These are phyloP conservation scores for Germaria angustata DNA, from an alignment of 2,888 invertebrate species.

Conservation along the genomic window DNA sequence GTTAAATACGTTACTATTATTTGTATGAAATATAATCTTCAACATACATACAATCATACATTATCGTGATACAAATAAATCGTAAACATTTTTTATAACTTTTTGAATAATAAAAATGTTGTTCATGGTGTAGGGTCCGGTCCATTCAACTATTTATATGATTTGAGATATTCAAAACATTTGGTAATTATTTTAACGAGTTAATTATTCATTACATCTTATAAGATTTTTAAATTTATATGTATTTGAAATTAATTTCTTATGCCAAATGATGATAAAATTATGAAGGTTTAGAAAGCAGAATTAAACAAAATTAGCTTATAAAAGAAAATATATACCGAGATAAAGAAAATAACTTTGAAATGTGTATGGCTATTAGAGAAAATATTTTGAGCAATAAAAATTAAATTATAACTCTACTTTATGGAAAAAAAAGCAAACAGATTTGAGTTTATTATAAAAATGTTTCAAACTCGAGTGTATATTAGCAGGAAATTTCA, in stretches of 20 bases:
- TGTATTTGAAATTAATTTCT: background rate
- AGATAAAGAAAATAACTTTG: background rate
- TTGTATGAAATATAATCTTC: constrained; percentile 24
- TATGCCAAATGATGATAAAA: too few relatives aligned
- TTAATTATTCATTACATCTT: background rate
- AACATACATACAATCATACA: constrained; percentile 40
- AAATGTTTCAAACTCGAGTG: constrained; percentile 57
- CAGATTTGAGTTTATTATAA: constrained; percentile 43
- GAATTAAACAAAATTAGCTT: too few relatives aligned
- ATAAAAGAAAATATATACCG: background rate
- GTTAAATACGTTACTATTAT: constrained; percentile 7
- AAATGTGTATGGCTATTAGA: background rate
- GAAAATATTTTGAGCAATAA: background rate
- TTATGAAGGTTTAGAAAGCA: too few relatives aligned
- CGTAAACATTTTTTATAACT: constrained; percentile 27
- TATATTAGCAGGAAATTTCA: constrained; percentile 79
- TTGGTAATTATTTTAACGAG: background rate
- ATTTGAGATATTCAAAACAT: background rate
- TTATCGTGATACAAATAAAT: constrained; percentile 21
- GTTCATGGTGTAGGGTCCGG: background rate
- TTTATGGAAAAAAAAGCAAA: constrained; percentile 10
- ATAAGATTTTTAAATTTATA: background rate
- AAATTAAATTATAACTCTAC: constrained; percentile 3
- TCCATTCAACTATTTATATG: background rate
- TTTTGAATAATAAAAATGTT: background rate